Percentiles rank a stretch among this genome's conserved stretches.
Evolutionary conservation across 2,888 invertebrate genomes (phyloP).

Genomic region (Ophion ventricosus): DNA sequence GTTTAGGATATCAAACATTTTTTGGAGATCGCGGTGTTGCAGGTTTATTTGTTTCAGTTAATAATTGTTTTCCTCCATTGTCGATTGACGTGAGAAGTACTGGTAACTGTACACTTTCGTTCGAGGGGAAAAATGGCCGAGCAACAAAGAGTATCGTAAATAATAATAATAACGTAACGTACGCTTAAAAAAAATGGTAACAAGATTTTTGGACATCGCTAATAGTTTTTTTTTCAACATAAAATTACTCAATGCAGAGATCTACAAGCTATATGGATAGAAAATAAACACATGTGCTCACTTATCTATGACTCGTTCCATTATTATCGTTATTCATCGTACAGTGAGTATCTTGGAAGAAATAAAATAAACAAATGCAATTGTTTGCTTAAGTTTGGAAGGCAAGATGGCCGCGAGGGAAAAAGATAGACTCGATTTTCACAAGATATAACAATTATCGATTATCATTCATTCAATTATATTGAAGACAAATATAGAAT

Average conservation of each 20-base stretch:
- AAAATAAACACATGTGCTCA: conserved; percentile 56
- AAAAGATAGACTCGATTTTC: too few species aligned
- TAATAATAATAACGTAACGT: conserved; percentile 3
- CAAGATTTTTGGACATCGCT: conserved; percentile 57
- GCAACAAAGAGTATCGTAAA: neutral
- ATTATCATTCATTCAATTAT: too few species aligned
- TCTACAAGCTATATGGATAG: conserved; percentile 55
- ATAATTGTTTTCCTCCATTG: conserved; percentile 31
- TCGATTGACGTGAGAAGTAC: conserved; percentile 14
- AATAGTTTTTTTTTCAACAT: conserved; percentile 34
- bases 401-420: conserved; percentile 51
- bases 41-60: conserved; percentile 10
- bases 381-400: conserved; percentile 58
- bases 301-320: conserved; percentile 45
- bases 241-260: conserved; percentile 64
- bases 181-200: conserved; percentile 61
- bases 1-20: neutral
- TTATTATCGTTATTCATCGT: conserved; percentile 52
- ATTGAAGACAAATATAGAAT: too few species aligned
- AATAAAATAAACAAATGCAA: conserved; percentile 63
- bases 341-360: conserved; percentile 58
- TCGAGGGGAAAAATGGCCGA: conserved; percentile 12
- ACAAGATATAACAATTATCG: too few species aligned
- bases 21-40: conserved; percentile 11
- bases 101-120: conserved; percentile 20